These are phyloP conservation scores for Ptychochromis oligacanthus DNA, from an alignment of 2,113 vertebrate species.

Conservation along the genomic window DNA sequence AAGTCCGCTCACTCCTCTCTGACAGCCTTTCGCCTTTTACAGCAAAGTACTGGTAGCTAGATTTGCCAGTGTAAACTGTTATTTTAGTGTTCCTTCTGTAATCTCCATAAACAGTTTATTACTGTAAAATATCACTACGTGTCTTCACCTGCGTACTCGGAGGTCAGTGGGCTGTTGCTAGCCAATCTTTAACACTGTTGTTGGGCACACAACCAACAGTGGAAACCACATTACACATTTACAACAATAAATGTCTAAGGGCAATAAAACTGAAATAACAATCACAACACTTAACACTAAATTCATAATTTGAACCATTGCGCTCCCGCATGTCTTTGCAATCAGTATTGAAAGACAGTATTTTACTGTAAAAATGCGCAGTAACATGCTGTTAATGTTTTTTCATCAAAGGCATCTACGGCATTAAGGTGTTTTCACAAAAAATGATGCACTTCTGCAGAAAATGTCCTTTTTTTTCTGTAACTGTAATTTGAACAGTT, in stretches of 20 bases:
- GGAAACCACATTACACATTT: fast-evolving
- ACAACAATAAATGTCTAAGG: not conserved
- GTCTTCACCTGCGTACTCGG: no score
- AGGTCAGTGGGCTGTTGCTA: no score
- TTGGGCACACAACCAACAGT: not conserved
- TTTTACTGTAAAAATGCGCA: not conserved
- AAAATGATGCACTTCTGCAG: not conserved
- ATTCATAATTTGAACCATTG: not conserved
- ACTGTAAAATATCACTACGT: no score
- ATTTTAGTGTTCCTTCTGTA: not conserved
- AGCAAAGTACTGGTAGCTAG: no score
- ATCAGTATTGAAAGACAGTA: no score
- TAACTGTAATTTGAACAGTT: no score
- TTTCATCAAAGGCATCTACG: no score
- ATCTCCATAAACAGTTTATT: no score
- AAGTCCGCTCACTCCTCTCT: conserved; percentile 59
- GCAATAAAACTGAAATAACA: not conserved
- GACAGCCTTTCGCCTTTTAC: no score
- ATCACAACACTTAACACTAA: fast-evolving
- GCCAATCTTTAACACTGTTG: not conserved
- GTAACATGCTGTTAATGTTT: no score
- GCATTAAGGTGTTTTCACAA: no score
- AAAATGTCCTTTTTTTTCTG: not conserved
- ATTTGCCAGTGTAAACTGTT: not conserved
- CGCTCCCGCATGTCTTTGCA: no score